A percentile compares a stretch with the other conserved stretches of the same genome.
These are phyloP conservation scores for Oncopeltus fasciatus DNA, from an alignment of 1,140 invertebrate species.

Conservation along the genomic window DNA sequence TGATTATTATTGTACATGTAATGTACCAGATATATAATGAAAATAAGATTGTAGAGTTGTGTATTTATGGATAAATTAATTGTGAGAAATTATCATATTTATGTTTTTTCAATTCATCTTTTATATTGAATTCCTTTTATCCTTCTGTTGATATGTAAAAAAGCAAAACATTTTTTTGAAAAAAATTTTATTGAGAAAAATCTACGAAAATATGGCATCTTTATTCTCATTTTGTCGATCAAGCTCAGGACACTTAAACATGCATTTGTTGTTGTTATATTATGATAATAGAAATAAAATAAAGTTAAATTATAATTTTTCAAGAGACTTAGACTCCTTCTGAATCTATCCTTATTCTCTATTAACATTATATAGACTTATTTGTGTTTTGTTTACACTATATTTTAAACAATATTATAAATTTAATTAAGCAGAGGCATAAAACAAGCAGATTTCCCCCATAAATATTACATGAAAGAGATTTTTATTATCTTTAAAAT, in stretches of 20 bases:
- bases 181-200: not conserved
- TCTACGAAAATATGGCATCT: too few relatives aligned
- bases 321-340: too few relatives aligned
- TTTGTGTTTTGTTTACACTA: too few relatives aligned
- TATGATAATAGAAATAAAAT: not conserved
- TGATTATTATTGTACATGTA: constrained; percentile 24
- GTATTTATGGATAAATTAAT: constrained; percentile 25
- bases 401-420: too few relatives aligned
- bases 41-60: constrained; percentile 24
- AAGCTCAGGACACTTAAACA: not conserved
- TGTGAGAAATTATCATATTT: not conserved
- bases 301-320: not conserved
- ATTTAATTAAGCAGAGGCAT: too few relatives aligned
- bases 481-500: too few relatives aligned
- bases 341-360: too few relatives aligned
- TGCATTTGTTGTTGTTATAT: not conserved
- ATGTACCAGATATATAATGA: constrained; percentile 24
- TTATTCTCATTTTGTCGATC: not conserved
- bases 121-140: not conserved
- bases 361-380: too few relatives aligned
- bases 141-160: not conserved
- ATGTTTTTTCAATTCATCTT: not conserved
- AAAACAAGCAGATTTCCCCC: too few relatives aligned
- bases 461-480: too few relatives aligned
- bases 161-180: not conserved